Base-by-base conservation (phyloP, 2,888 invertebrate species). In the Scaptomyza parva region DNA sequence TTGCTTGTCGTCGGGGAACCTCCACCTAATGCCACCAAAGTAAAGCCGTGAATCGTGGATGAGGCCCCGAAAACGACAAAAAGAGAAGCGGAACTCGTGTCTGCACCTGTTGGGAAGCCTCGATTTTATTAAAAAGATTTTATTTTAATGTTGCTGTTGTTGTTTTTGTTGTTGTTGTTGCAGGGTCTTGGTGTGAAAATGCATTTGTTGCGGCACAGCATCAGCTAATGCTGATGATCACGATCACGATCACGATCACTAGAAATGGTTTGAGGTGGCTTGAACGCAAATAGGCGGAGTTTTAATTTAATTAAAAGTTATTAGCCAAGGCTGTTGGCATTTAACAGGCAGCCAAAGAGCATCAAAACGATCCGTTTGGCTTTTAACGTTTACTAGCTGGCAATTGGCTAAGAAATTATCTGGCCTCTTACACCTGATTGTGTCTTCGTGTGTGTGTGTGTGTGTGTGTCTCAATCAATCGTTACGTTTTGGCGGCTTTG, bases 301-400 rank as follows among this genome's bases (percentile, higher is more conserved):
- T 62, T 81, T 82, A 84, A 87, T 87, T 87, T 87, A 88, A 87
- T 87, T 82, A 89, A 86, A 89, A 80, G 86, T 80, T 81, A 89
- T 88, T 88, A 87, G 78, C 63, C 33, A 35, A 58, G 44, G 40
- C 62, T 41, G 37, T 57, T 68, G 79, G 77, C 76, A 78, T 61
- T 79, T 73, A 53, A 58, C 50, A n/a, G 8, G 8, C 35, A 8
- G 35, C 35, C n/a, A n/a, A 14, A 14, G 11, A 44, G 22, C 50
- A 47, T 22, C 26, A 59, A 58, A 52, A 11, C 22, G 70, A 74
- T 60, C 78, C 62, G 60, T 67, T 67, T 79, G 43, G 22, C 35
- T 39, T 48, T 52, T 50, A 53, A 57, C 60, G 52, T 72, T 78
- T 74, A 80, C 71, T 78, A 64, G 52, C 81, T 71, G 84, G 73